Conservation (phyloP, 2,888 invertebrate genomes). For the Morpho achilles region DNA sequence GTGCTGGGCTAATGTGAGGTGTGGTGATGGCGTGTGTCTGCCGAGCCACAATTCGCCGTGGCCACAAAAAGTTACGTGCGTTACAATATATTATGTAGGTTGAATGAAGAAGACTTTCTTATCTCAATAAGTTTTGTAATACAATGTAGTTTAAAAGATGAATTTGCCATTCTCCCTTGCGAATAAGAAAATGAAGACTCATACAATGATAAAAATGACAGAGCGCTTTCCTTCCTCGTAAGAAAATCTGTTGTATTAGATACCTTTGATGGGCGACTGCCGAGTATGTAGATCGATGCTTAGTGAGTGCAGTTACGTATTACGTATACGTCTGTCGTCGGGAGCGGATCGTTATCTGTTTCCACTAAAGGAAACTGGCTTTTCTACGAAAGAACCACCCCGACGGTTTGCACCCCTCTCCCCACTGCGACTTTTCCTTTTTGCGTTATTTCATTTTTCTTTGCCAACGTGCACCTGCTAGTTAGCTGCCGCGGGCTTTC, state of each 20-base stretch:
- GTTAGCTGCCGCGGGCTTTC: constrained; percentile 65
- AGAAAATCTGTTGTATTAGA: constrained; percentile 57
- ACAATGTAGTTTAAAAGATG: constrained; percentile 8
- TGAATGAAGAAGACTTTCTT: neutral
- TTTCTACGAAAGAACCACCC: constrained; percentile 73
- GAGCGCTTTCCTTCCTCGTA: constrained; percentile 46
- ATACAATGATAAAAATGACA: constrained; percentile 26
- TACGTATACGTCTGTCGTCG: constrained; percentile 58
- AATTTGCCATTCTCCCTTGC: neutral
- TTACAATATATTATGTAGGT: too few relatives aligned
- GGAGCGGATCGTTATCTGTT: constrained; percentile 78
- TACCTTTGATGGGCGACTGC: constrained; percentile 57
- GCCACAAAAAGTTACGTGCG: too few relatives aligned
- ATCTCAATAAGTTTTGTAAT: constrained; percentile 4
- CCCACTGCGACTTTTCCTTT: constrained; percentile 62
- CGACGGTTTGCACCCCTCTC: constrained; percentile 50
- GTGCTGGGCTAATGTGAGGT: too few relatives aligned
- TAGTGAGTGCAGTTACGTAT: constrained; percentile 73
- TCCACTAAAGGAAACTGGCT: constrained; percentile 78
- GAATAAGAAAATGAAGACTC: constrained; percentile 14
- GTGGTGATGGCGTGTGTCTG: too few relatives aligned
- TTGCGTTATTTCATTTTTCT: constrained; percentile 77
- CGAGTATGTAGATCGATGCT: constrained; percentile 64
- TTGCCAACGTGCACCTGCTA: constrained; percentile 73
- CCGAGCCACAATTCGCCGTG: too few relatives aligned